phyloP scores from a whole-genome alignment of 2,113 vertebrate species.

The Entomyzon cyanotis region DNA sequence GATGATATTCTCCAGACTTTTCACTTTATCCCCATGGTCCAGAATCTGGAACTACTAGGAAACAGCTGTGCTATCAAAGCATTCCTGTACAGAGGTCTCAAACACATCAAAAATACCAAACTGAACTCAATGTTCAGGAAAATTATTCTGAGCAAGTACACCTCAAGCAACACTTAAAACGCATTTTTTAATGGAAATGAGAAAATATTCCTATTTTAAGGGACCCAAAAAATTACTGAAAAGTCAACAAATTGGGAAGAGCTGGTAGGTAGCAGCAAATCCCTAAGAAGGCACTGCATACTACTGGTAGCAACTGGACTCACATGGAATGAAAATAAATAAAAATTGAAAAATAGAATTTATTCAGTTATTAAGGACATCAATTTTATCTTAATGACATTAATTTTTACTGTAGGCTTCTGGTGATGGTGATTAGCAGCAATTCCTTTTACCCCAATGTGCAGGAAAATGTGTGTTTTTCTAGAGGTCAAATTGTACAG shows the following conservation, averaged over 20 bases:
- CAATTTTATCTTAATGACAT: background rate
- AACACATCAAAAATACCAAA: background rate
- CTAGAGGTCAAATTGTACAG: background rate
- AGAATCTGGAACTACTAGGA: slow-evolving; percentile 20
- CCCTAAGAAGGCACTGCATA: background rate
- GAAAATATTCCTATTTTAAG: background rate
- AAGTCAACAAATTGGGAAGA: background rate
- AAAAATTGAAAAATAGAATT: fast-evolving
- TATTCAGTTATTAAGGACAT: background rate
- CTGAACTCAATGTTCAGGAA: background rate
- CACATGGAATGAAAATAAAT: background rate
- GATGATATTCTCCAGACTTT: background rate
- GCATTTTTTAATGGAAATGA: background rate
- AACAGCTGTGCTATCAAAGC: slow-evolving; percentile 54
- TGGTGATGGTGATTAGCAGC: background rate
- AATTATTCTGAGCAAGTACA: background rate
- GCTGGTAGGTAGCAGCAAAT: background rate
- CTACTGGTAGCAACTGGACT: background rate
- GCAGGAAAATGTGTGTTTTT: background rate
- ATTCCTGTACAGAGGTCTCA: slow-evolving; percentile 1
- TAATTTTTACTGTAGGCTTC: background rate
- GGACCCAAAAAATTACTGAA: background rate
- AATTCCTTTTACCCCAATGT: background rate
- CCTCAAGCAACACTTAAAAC: background rate
- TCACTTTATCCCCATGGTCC: background rate